Evolutionary conservation across 2,113 vertebrate genomes (phyloP).

Genomic region (Vulpes lagopus): DNA sequence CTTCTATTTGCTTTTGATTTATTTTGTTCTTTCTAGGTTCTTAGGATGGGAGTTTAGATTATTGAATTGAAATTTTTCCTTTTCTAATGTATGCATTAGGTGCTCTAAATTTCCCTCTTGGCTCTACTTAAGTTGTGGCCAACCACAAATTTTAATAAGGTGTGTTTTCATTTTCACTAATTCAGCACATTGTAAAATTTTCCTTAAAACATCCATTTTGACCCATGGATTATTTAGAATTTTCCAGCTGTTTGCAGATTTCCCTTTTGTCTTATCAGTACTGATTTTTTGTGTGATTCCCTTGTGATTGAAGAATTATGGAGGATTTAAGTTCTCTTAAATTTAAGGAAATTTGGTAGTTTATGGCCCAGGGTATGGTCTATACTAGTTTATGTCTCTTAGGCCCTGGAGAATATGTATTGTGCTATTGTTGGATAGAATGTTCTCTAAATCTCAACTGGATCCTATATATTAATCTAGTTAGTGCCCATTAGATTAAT

Average conservation of each 20-base stretch:
- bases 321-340: not conserved
- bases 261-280: not conserved
- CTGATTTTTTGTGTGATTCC: not conserved
- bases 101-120: not conserved
- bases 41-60: not conserved
- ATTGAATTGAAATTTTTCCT: not conserved
- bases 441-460: not conserved
- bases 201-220: not conserved
- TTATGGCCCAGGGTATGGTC: not conserved
- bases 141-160: not conserved
- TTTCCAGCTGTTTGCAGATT: conserved; percentile 2
- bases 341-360: not conserved
- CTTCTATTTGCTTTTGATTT: not conserved
- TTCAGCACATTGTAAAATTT: not conserved
- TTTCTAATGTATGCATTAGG: not conserved
- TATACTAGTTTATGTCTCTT: not conserved
- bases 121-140: not conserved
- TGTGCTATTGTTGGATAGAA: not conserved
- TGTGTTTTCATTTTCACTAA: conserved; percentile 26
- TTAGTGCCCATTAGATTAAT: not conserved
- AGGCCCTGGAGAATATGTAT: not conserved
- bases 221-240: not conserved
- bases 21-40: not conserved
- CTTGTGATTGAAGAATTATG: not conserved
- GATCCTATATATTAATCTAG: not conserved